A percentile compares a stretch with the other conserved stretches of the same genome.
phyloP scores from a whole-genome alignment of 2,888 invertebrate species.

The Holacanthella duospinosa region DNA sequence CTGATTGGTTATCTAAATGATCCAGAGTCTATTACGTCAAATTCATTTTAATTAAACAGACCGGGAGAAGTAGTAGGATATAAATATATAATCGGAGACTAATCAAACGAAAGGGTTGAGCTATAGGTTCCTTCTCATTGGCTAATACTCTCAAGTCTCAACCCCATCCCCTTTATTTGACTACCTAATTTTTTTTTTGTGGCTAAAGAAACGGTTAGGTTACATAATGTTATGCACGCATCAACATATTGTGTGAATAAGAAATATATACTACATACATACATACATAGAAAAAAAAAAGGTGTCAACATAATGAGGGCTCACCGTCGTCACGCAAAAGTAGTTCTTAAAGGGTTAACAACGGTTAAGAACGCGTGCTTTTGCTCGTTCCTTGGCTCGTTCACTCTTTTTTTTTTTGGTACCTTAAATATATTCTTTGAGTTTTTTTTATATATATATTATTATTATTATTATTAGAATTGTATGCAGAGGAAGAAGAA shows the following conservation, averaged over 20 bases:
- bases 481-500: neutral
- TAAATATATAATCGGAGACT: neutral
- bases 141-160: neutral
- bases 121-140: neutral
- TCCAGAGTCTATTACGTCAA: neutral
- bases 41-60: neutral
- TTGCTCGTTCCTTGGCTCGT: too few species aligned
- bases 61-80: neutral
- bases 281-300: too few species aligned
- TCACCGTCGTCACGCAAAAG: neutral
- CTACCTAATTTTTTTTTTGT: constrained; percentile 4
- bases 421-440: too few species aligned
- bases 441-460: neutral
- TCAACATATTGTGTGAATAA: constrained; percentile 3
- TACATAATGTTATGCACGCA: neutral
- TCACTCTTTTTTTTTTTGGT: neutral
- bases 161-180: constrained; percentile 1
- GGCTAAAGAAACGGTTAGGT: neutral
- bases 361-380: neutral
- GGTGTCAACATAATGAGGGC: constrained; percentile 6
- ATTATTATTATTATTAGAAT: neutral
- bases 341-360: neutral
- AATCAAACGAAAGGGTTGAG: constrained; percentile 20
- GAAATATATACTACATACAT: too few species aligned
- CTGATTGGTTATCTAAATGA: constrained; percentile 5